A percentile compares a stretch with the other conserved stretches of the same genome.
phyloP scores from a whole-genome alignment of 1,140 invertebrate genomes.

The Lamellibrachia luymesi region DNA sequence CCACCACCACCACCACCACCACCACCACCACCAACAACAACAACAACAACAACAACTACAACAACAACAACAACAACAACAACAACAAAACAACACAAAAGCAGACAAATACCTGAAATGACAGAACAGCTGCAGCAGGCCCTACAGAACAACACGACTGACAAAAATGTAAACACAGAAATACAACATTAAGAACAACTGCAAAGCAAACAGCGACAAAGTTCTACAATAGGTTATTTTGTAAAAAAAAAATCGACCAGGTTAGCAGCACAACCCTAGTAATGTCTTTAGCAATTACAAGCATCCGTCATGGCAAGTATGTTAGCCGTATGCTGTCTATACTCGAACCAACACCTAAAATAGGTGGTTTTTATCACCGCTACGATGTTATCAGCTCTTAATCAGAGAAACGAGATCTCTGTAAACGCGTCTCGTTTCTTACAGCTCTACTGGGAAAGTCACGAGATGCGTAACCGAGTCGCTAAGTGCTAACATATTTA shows the following conservation, averaged over 20 bases:
- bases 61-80: not conserved
- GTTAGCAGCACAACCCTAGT: not conserved
- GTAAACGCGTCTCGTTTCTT: not conserved
- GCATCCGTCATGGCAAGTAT: not conserved
- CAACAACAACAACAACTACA: too few species aligned
- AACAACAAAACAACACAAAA: not conserved
- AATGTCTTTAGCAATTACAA: not conserved
- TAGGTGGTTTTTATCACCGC: not conserved
- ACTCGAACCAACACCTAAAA: not conserved
- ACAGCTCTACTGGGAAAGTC: not conserved
- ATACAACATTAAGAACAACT: not conserved
- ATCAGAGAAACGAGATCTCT: not conserved
- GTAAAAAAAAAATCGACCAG: not conserved
- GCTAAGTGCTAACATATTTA: constrained; percentile 5
- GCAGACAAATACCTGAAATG: not conserved
- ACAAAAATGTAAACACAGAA: not conserved
- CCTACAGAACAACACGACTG: not conserved
- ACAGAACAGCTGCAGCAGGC: not conserved
- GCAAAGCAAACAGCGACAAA: not conserved
- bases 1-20: too few species aligned
- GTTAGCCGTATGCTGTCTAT: not conserved
- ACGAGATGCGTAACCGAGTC: not conserved
- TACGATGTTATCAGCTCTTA: not conserved
- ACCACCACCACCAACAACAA: too few species aligned
- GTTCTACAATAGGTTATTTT: not conserved